Evolutionary conservation across 2,888 invertebrate species (phyloP).

Genomic region (Doris montereyensis): DNA sequence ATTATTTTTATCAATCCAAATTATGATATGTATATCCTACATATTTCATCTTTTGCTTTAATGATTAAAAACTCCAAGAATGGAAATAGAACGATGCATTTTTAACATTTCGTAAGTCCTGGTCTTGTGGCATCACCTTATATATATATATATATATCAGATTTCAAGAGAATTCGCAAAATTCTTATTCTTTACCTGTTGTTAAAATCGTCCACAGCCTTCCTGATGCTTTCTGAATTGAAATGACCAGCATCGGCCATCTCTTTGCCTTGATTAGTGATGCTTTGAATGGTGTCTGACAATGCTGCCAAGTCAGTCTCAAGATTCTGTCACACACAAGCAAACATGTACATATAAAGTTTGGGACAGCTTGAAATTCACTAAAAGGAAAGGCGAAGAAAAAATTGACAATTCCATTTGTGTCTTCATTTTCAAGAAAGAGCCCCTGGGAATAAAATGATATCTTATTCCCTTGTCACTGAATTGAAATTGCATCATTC

Average conservation of each 20-base stretch:
- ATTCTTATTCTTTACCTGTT: too few species aligned
- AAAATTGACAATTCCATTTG: neutral
- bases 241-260: conserved; percentile 96
- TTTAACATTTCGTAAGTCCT: too few species aligned
- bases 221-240: conserved; percentile 88
- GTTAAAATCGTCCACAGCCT: conserved; percentile 83
- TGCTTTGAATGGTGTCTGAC: conserved; percentile 84
- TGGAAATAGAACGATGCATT: too few species aligned
- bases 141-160: too few species aligned
- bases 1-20: too few species aligned
- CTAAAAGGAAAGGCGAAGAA: neutral
- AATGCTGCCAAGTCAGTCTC: conserved; percentile 90
- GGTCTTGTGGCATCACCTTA: too few species aligned
- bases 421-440: neutral
- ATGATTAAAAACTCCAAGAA: too few species aligned
- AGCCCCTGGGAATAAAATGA: neutral
- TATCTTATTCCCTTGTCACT: too few species aligned
- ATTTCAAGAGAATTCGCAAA: too few species aligned
- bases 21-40: too few species aligned
- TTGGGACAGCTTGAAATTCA: neutral
- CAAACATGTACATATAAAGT: neutral
- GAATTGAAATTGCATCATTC: too few species aligned
- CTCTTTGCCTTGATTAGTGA: conserved; percentile 85
- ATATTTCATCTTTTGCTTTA: too few species aligned
- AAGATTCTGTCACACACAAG: conserved; percentile 75